Evolutionary conservation across 2,113 vertebrate species (phyloP).

Genomic region (Piliocolobus tephrosceles): DNA sequence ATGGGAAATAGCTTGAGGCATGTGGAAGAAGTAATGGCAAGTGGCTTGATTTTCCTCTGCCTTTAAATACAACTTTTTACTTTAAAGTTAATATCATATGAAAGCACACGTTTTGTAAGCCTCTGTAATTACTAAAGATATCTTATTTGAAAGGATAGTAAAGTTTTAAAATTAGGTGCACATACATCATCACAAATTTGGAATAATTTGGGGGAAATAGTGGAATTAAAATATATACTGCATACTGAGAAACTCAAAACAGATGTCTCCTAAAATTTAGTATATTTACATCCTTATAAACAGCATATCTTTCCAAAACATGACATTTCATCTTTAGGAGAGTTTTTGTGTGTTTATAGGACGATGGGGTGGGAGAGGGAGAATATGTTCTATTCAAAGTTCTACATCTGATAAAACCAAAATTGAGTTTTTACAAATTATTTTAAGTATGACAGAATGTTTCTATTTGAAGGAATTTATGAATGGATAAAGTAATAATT

Average conservation of each 20-base stretch:
- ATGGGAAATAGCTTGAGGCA: constrained; percentile 76
- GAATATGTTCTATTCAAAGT: neutral
- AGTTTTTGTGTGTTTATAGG: neutral
- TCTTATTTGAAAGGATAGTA: constrained; percentile 22
- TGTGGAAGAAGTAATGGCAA: constrained; percentile 38
- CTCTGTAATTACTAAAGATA: constrained; percentile 2
- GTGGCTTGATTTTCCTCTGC: constrained; percentile 63
- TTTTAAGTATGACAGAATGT: neutral
- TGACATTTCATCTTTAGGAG: constrained; percentile 7
- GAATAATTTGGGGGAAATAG: neutral
- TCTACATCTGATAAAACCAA: neutral
- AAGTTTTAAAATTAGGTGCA: constrained; percentile 35
- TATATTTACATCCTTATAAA: constrained; percentile 15
- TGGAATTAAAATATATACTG: constrained; percentile 23
- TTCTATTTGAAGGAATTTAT: neutral
- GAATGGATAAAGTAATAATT: neutral
- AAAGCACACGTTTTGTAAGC: neutral
- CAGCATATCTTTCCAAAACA: constrained; percentile 47
- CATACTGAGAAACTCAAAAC: constrained; percentile 44
- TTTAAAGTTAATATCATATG: constrained; percentile 39
- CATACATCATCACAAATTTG: neutral
- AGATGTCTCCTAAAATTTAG: constrained; percentile 49
- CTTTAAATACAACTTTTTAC: constrained; percentile 68
- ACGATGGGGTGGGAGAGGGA: neutral
- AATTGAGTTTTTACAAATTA: neutral